Percentiles rank a stretch among this genome's conserved stretches.
Evolutionary conservation across 1,140 invertebrate species (phyloP).

Genomic region (Oryctes rhinoceros): DNA sequence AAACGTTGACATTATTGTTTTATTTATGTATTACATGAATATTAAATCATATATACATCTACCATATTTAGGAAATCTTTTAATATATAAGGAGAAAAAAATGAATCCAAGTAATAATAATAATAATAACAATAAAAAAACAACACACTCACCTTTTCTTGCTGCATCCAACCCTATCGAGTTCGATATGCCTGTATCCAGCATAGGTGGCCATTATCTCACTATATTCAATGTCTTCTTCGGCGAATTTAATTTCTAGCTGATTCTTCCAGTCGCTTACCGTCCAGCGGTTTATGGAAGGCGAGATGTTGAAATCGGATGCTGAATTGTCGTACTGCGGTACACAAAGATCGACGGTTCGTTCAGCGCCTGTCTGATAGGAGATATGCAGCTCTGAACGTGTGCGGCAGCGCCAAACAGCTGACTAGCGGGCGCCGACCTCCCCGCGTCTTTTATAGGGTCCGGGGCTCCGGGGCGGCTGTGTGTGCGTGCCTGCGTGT

Average conservation of each 20-base stretch:
- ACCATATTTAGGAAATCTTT: too few relatives aligned
- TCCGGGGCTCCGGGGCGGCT: neutral
- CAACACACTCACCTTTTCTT: constrained; percentile 69
- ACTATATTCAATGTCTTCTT: constrained; percentile 31
- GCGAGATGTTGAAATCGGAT: neutral
- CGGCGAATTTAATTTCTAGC: neutral
- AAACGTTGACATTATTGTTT: too few relatives aligned
- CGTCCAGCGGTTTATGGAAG: neutral
- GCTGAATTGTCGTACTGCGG: neutral
- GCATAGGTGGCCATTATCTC: constrained; percentile 72
- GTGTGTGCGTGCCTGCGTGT: neutral
- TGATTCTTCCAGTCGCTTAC: neutral
- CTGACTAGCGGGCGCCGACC: constrained; percentile 36
- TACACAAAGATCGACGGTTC: neutral
- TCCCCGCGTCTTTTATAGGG: constrained; percentile 24
- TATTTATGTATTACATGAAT: too few relatives aligned
- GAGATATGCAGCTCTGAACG: neutral
- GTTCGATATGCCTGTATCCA: constrained; percentile 74
- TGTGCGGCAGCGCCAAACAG: constrained; percentile 19
- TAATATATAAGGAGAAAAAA: too few relatives aligned
- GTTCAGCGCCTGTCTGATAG: neutral
- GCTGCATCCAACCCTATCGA: constrained; percentile 75
- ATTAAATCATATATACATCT: too few relatives aligned
- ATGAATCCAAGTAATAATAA: neutral
- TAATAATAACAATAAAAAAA: neutral